A percentile compares a stretch with the other conserved stretches of the same genome.
These are phyloP conservation scores for Phenganax stokvisi DNA, from an alignment of 92 coral and sea anemone species.

Conservation along the genomic window DNA sequence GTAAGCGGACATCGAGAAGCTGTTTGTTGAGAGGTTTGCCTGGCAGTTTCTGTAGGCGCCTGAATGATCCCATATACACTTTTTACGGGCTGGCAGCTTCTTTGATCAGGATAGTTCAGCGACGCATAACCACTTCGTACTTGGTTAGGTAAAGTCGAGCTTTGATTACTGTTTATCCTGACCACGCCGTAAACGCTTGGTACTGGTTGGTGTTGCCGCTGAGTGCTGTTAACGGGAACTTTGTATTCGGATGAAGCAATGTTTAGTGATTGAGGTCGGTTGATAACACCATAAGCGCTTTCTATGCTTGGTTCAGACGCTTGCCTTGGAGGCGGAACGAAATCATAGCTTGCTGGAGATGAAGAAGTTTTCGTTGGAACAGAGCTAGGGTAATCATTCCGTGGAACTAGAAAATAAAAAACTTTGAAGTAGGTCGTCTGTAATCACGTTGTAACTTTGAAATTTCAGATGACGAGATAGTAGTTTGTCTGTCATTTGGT, in stretches of 20 bases:
- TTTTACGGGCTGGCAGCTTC: neutral
- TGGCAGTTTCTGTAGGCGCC: neutral
- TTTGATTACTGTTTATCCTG: neutral
- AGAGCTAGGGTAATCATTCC: constrained; percentile 1
- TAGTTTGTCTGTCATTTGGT: too few relatives aligned
- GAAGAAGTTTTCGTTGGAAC: neutral
- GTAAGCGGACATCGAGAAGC: neutral
- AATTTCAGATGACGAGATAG: too few relatives aligned
- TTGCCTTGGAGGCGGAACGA: constrained; percentile 54
- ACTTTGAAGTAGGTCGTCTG: constrained; percentile 1
- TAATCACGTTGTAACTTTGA: neutral
- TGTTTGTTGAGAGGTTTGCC: neutral
- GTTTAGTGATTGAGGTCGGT: constrained; percentile 14
- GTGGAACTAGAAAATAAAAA: neutral
- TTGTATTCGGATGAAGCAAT: constrained; percentile 1
- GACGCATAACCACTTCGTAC: constrained; percentile 18
- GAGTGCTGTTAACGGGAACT: constrained; percentile 25
- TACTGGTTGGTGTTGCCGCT: neutral
- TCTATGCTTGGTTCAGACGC: constrained; percentile 27
- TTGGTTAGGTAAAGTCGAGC: constrained; percentile 7
- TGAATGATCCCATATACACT: constrained; percentile 31
- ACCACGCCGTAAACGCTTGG: constrained; percentile 21
- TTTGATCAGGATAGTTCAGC: constrained; percentile 8
- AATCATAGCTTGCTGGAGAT: constrained; percentile 53
- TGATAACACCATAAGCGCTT: constrained; percentile 26